Percentiles rank a stretch among this genome's conserved stretches.
These are phyloP conservation scores for Nasonovia ribisnigri DNA, from an alignment of 2,888 invertebrate species.

Conservation along the genomic window DNA sequence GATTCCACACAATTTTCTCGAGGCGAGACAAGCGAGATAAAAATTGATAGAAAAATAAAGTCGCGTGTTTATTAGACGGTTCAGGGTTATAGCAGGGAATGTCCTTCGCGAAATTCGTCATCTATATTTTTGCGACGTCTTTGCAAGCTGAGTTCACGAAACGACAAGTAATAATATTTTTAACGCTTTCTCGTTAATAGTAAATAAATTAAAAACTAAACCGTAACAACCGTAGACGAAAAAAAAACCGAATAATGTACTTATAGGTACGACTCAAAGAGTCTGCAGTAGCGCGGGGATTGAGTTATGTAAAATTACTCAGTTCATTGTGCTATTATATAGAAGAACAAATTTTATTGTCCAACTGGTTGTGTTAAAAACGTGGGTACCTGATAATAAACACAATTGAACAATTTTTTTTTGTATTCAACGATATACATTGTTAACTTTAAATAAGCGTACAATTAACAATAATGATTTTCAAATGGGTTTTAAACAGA, in stretches of 20 bases:
- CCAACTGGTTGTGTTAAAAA: not conserved
- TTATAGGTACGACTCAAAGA: not conserved
- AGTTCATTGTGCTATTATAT: constrained; percentile 32
- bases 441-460: not conserved
- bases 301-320: constrained; percentile 42
- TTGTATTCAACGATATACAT: not conserved
- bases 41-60: constrained; percentile 16
- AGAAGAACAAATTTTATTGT: constrained; percentile 23
- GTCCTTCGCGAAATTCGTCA: constrained; percentile 58
- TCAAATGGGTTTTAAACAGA: not conserved
- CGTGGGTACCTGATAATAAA: not conserved
- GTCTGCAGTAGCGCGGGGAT: not conserved
- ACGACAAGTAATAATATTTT: constrained; percentile 21
- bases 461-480: constrained; percentile 5
- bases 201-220: constrained; percentile 19
- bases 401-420: constrained; percentile 9
- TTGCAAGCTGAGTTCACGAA: not conserved
- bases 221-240: constrained; percentile 15
- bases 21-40: constrained; percentile 47
- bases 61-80: constrained; percentile 16
- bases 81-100: constrained; percentile 39
- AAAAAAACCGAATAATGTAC: not conserved
- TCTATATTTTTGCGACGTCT: constrained; percentile 44
- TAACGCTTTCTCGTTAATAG: constrained; percentile 40
- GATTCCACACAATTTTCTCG: constrained; percentile 3